Conservation (phyloP, 1,140 invertebrate genomes). For the Zaprionus taronus region DNA sequence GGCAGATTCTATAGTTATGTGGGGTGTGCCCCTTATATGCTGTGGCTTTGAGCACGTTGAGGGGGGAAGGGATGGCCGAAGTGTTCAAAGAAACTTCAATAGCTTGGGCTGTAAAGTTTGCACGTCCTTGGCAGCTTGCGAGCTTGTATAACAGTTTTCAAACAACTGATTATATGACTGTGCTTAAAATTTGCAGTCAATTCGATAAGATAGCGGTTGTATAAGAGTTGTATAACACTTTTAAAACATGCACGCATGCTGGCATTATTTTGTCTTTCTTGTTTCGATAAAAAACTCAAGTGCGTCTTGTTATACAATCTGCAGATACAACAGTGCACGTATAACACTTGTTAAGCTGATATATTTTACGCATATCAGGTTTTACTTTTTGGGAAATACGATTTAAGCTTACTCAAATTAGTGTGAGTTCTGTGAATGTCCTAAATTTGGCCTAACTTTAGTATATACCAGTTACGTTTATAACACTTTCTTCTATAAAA, state of each 20-base stretch:
- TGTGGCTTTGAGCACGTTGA: background rate
- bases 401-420: too few species aligned
- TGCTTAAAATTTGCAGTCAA: background rate
- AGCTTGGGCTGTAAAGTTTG: constrained; percentile 15
- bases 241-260: background rate
- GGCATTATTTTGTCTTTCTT: background rate
- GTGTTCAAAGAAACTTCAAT: constrained; percentile 14
- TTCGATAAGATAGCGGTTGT: background rate
- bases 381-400: too few species aligned
- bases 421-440: too few species aligned
- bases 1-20: background rate
- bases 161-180: background rate
- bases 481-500: background rate
- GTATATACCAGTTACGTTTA: too few species aligned
- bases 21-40: background rate
- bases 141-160: constrained; percentile 17
- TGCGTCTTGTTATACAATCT: background rate
- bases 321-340: background rate
- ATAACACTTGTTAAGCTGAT: background rate
- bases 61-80: too few species aligned
- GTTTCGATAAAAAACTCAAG: background rate
- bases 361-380: background rate
- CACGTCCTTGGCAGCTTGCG: constrained; percentile 2
- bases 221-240: constrained; percentile 4
- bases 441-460: too few species aligned